phyloP scores from a whole-genome alignment of 2,113 vertebrate species.

The Bos indicus region DNA sequence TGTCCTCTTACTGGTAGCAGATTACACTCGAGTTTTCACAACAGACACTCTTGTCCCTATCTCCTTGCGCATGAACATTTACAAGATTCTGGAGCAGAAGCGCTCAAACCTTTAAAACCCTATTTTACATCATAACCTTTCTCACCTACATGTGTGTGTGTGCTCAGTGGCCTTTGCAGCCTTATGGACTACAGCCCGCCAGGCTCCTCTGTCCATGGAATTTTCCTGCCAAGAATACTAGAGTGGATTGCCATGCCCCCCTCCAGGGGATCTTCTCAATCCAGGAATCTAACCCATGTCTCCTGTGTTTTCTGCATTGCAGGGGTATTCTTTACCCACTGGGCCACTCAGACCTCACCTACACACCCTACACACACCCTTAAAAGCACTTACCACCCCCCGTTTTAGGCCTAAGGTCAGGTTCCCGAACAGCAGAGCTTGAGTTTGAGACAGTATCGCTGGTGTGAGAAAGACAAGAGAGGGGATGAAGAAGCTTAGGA shows the following conservation, averaged over 20 bases:
- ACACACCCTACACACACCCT: not conserved
- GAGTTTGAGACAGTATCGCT: not conserved
- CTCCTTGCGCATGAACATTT: not conserved
- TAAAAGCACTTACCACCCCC: not conserved
- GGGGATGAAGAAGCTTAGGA: too few species aligned
- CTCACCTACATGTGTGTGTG: not conserved
- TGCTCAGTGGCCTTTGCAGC: not conserved
- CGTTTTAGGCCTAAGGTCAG: not conserved
- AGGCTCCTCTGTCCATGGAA: not conserved
- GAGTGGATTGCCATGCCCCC: not conserved
- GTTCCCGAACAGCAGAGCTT: not conserved
- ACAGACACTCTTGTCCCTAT: not conserved
- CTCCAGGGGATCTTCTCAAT: not conserved
- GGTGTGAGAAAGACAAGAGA: not conserved
- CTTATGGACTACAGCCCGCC: not conserved
- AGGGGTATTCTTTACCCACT: not conserved
- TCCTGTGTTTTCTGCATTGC: not conserved
- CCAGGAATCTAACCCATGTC: not conserved
- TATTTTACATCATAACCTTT: not conserved
- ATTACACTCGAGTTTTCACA: not conserved
- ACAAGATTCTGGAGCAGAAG: not conserved
- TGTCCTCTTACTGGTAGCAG: not conserved
- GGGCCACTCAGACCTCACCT: not conserved
- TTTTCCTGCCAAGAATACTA: not conserved
- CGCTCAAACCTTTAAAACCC: not conserved